A percentile compares a stretch with the other conserved stretches of the same genome.
Evolutionary conservation across 53 echinoderm and acorn worm species (phyloP).

Genomic region (Temnopleurus reevesii): DNA sequence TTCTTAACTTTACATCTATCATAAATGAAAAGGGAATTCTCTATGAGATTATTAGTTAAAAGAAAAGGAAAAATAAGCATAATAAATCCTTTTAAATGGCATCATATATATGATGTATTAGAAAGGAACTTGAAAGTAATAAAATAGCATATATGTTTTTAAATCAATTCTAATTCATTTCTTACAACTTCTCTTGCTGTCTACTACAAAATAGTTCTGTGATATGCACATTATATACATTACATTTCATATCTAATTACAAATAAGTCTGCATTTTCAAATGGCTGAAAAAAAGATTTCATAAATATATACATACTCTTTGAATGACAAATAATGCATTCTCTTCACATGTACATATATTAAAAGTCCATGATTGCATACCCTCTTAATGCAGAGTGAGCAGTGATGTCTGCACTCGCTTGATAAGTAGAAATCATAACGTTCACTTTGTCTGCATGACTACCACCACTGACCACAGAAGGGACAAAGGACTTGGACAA

Average conservation of each 20-base stretch:
- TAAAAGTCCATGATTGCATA: neutral
- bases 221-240: conserved; percentile 45
- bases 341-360: conserved; percentile 20
- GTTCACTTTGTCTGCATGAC: neutral
- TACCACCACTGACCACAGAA: too few relatives aligned
- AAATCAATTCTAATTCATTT: neutral
- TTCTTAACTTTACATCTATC: too few relatives aligned
- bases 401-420: neutral
- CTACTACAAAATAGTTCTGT: conserved; percentile 53
- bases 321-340: conserved; percentile 17
- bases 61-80: too few relatives aligned
- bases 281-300: conserved; percentile 47
- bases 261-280: conserved; percentile 10
- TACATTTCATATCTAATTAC: conserved; percentile 33
- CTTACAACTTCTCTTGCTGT: conserved; percentile 21
- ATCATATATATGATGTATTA: neutral
- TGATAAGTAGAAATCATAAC: neutral
- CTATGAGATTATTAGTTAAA: conserved; percentile 28
- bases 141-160: conserved; percentile 25
- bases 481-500: too few relatives aligned
- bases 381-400: neutral
- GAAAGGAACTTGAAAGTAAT: neutral
- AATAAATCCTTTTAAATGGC: too few relatives aligned
- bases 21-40: neutral
- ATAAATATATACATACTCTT: conserved; percentile 43